A percentile compares a stretch with the other conserved stretches of the same genome.
These are phyloP conservation scores for Alviniconcha marisindica DNA, from an alignment of 1,140 invertebrate species.

Conservation along the genomic window DNA sequence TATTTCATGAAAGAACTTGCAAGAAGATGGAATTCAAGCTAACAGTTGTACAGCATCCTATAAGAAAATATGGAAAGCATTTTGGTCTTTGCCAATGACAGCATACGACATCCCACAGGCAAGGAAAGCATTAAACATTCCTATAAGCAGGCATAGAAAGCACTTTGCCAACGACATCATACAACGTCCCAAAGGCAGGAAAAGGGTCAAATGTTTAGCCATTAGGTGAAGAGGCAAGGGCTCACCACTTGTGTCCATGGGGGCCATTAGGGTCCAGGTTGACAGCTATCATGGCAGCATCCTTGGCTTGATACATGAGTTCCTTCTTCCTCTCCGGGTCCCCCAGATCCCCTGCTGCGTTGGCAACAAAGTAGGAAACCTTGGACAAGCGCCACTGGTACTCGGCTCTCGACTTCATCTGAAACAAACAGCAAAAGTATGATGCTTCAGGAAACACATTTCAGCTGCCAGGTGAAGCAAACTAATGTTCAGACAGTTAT, in stretches of 20 bases:
- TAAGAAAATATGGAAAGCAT: no score
- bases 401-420: constrained; percentile 42
- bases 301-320: constrained; percentile 80
- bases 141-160: neutral
- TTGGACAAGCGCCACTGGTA: constrained; percentile 84
- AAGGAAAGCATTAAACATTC: no score
- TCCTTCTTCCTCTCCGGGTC: constrained; percentile 78
- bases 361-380: constrained; percentile 78
- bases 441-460: neutral
- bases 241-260: constrained; percentile 86
- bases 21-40: no score
- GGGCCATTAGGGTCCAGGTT: constrained; percentile 78
- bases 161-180: no score
- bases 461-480: no score
- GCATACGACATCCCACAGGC: no score
- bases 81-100: no score
- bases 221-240: neutral
- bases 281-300: constrained; percentile 81
- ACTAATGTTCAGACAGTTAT: no score
- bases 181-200: neutral
- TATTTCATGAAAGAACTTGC: no score
- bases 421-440: no score
- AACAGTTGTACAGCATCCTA: no score
- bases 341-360: constrained; percentile 75
- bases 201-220: no score